These are phyloP conservation scores for Hetaerina titia DNA, from an alignment of 2,888 invertebrate species.

Conservation along the genomic window DNA sequence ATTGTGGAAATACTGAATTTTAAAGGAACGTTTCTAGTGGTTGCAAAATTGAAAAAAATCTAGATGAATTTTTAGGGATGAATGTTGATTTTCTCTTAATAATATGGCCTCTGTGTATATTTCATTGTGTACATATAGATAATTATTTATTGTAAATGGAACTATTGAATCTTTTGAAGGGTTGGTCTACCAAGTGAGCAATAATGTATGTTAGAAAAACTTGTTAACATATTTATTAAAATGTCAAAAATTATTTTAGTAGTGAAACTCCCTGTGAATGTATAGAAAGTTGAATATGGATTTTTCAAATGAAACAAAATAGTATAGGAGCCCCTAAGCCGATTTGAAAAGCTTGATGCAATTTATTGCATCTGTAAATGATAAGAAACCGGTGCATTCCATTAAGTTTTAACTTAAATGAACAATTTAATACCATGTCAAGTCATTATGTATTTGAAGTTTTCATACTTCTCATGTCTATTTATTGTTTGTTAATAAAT, in stretches of 20 bases:
- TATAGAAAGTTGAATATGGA: neutral
- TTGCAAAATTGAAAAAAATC: neutral
- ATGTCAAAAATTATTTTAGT: neutral
- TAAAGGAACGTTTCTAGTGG: neutral
- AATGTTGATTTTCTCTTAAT: neutral
- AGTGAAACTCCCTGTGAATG: neutral
- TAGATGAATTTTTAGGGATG: neutral
- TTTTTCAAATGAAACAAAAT: neutral
- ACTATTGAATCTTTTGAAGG: neutral
- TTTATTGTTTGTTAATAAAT: slow-evolving; percentile 51
- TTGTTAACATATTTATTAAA: slow-evolving; percentile 3
- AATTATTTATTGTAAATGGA: slow-evolving; percentile 7
- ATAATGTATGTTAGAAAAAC: slow-evolving; percentile 17
- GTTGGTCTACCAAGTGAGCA: slow-evolving; percentile 42
- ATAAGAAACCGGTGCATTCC: slow-evolving; percentile 30
- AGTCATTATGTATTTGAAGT: neutral
- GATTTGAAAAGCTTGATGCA: neutral
- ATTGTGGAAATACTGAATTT: neutral
- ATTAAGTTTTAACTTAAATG: neutral
- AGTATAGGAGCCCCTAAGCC: too few species aligned
- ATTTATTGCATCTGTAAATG: neutral
- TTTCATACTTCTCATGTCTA: neutral
- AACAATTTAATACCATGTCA: neutral
- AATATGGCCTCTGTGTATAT: slow-evolving; percentile 45
- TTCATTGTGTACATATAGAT: slow-evolving; percentile 46